Evolutionary conservation across 2,888 invertebrate species (phyloP).

Genomic region (Drosophila planitibia): DNA sequence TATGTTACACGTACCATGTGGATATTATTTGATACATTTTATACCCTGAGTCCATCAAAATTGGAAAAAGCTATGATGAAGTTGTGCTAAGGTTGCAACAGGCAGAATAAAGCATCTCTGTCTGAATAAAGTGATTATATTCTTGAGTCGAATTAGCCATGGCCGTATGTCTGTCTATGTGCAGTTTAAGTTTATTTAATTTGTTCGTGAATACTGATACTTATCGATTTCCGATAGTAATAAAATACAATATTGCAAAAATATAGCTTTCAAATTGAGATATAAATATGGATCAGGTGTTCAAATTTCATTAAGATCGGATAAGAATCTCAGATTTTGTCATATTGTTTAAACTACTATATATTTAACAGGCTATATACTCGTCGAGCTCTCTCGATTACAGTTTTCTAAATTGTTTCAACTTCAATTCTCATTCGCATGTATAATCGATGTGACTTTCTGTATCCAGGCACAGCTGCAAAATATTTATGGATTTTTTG

Average conservation of each 20-base stretch:
- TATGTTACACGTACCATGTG: conserved; percentile 11
- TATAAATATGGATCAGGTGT: not conserved
- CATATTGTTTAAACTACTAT: no score
- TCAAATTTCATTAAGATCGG: not conserved
- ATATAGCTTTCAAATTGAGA: not conserved
- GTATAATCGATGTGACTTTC: conserved; percentile 51
- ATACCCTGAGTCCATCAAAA: not conserved
- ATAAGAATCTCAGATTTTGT: not conserved
- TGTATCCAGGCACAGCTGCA: conserved; percentile 35
- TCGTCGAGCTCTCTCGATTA: not conserved
- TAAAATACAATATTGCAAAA: not conserved
- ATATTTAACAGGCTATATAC: not conserved
- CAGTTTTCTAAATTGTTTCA: conserved; percentile 8
- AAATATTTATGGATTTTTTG: conserved; percentile 8
- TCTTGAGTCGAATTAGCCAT: not conserved
- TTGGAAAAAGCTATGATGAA: not conserved
- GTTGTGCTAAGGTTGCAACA: not conserved
- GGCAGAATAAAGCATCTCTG: not conserved
- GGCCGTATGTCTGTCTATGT: not conserved
- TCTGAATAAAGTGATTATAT: not conserved
- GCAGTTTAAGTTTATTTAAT: not conserved
- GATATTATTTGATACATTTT: conserved; percentile 9
- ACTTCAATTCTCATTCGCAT: conserved; percentile 26
- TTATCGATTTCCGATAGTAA: not conserved
- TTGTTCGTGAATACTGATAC: not conserved